Conservation (phyloP, 2,888 invertebrate genomes). For the Drosophila anomelani region DNA sequence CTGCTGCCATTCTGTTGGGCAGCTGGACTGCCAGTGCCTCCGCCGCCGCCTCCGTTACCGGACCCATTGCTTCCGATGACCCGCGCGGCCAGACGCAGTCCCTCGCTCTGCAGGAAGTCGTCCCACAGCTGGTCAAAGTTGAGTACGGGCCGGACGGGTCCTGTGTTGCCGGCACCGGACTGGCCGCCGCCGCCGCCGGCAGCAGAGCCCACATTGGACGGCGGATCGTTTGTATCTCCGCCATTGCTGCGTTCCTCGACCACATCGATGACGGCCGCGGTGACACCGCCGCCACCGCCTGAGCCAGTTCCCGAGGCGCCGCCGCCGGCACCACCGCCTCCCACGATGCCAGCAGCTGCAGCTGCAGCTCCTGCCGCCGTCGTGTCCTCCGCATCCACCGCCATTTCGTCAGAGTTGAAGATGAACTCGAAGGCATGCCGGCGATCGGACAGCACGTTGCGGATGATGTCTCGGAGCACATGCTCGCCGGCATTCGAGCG, state of each 20-base stretch:
- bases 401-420: constrained; percentile 77
- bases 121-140: constrained; percentile 78
- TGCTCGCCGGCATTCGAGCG: constrained; percentile 68
- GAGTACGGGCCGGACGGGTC: constrained; percentile 60
- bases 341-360: constrained; percentile 15
- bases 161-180: constrained; percentile 3
- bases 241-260: constrained; percentile 43
- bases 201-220: background rate
- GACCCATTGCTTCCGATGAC: constrained; percentile 43
- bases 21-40: constrained; percentile 1
- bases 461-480: constrained; percentile 74
- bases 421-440: constrained; percentile 79
- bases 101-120: constrained; percentile 76
- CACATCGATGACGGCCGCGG: constrained; percentile 36
- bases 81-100: constrained; percentile 64
- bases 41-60: constrained; percentile 24
- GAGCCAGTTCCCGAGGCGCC: constrained; percentile 4
- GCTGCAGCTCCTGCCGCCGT: constrained; percentile 13
- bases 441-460: constrained; percentile 76
- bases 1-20: constrained; percentile 32
- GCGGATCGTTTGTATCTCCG: constrained; percentile 24
- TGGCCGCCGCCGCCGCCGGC: constrained; percentile 2
- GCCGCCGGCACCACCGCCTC: constrained; percentile 21
- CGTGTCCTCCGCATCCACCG: constrained; percentile 71
- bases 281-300: constrained; percentile 1